These are phyloP conservation scores for Chromoteleia sp. DNA, from an alignment of 2,888 invertebrate species.

Conservation along the genomic window DNA sequence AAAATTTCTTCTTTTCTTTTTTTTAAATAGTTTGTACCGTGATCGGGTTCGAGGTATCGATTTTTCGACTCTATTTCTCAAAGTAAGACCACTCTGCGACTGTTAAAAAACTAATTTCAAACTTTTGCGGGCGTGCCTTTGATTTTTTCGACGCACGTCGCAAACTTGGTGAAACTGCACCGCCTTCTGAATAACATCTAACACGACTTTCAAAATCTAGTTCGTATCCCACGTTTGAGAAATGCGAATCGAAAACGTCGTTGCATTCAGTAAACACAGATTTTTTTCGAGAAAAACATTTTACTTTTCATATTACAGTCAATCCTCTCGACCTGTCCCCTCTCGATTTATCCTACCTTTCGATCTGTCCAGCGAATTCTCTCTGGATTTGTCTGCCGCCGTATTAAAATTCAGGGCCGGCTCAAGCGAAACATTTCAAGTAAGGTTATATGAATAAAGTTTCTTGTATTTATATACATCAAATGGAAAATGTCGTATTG, in stretches of 20 bases:
- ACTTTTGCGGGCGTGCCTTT: constrained; percentile 44
- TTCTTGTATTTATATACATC: too few relatives aligned
- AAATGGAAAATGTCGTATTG: too few relatives aligned
- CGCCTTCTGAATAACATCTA: constrained; percentile 41
- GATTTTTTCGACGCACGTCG: constrained; percentile 45
- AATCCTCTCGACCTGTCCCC: too few relatives aligned
- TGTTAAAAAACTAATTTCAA: constrained; percentile 62
- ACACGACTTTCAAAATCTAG: constrained; percentile 22
- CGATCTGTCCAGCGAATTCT: too few relatives aligned
- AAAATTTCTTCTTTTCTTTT: not conserved
- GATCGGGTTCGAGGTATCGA: not conserved
- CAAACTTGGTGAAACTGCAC: constrained; percentile 33
- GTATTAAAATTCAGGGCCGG: too few relatives aligned
- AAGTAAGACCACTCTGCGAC: constrained; percentile 34
- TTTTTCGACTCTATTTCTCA: constrained; percentile 22
- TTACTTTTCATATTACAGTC: too few relatives aligned
- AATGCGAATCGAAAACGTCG: not conserved
- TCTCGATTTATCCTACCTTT: too few relatives aligned
- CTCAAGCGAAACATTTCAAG: too few relatives aligned
- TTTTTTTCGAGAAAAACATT: too few relatives aligned
- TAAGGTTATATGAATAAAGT: too few relatives aligned
- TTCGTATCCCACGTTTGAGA: not conserved
- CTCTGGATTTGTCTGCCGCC: too few relatives aligned
- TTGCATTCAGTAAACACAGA: too few relatives aligned
- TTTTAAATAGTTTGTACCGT: not conserved